Percentiles rank a stretch among this genome's conserved stretches.
phyloP scores from a whole-genome alignment of 2,888 invertebrate genomes.

The Andrena dorsata region DNA sequence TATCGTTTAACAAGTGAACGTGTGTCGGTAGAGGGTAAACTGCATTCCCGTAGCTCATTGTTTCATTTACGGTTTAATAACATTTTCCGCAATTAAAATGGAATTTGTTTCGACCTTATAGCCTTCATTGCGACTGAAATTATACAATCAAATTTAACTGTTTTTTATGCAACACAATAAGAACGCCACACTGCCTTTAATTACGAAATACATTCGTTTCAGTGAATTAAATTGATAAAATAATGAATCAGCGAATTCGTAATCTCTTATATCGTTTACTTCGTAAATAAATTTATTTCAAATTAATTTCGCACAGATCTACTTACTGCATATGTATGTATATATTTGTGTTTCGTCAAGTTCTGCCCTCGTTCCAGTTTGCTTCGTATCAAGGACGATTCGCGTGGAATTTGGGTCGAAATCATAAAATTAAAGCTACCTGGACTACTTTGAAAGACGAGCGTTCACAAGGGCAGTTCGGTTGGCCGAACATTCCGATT shows the following conservation, averaged over 20 bases:
- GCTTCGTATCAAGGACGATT: constrained; percentile 29
- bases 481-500: neutral
- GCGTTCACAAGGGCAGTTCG: neutral
- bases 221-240: neutral
- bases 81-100: neutral
- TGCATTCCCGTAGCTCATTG: neutral
- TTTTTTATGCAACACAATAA: neutral
- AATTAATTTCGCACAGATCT: constrained; percentile 2
- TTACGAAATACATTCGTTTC: neutral
- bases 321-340: neutral
- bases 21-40: neutral
- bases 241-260: neutral
- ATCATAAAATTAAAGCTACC: constrained; percentile 51
- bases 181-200: neutral
- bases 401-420: constrained; percentile 45
- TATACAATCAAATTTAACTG: neutral
- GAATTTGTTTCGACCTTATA: neutral
- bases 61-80: neutral
- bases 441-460: neutral
- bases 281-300: neutral
- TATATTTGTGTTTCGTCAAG: constrained; percentile 5
- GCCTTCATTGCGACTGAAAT: neutral
- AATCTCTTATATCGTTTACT: neutral
- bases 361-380: constrained; percentile 25
- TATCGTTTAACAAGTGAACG: neutral